Base-by-base conservation (phyloP, 2,797 vertebrate genomes). In the Yasuhikotakia modesta region DNA sequence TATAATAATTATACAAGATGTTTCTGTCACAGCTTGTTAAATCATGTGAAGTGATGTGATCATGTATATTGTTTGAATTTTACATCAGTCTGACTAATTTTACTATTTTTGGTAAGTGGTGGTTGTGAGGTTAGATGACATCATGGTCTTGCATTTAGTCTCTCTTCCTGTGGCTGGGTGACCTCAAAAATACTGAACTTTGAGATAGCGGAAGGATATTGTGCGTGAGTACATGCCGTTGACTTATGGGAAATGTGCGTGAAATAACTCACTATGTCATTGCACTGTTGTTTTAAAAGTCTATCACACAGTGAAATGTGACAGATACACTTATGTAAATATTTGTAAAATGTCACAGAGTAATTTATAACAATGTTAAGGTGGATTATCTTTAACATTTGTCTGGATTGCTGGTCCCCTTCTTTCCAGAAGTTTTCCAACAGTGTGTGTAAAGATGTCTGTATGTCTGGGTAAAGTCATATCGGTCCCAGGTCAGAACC, bases 401-500 rank as follows among this genome's bases (percentile, higher is more conserved):
- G 30, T 53, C 21, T 60, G 11, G 22, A 69, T 76, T 60, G 24
- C 60, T 46, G 21, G 39, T 70, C 14, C 16, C 10, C 66, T 17
- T 57, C 5, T 0, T 57, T 60, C 27, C 24, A 14, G 11, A 58
- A 35, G 21, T 76, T 16, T 81, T 63, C 27, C 60, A 50, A 4
- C n/a, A 43, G 64, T 67, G 19, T 76, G 65, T 70, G 21, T 50
- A 53, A n/a, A 55, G 53, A 32, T 60, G 17, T 48, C 46, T 50
- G 13, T 22, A 27, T 46, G 32, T 73, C 39, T 48, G 21, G 68
- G 58, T 48, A 48, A 60, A 71, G 60, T 78, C 76, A 78, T 21
- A 27, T 71, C 45, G 30, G 79, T 5, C 52, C 65, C 43, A 71
- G 68, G 65, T 3, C 60, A 70, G 73, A 80, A 46, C 39, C 63